phyloP scores from a whole-genome alignment of 2,113 vertebrate genomes.

The Rhineura floridana region DNA sequence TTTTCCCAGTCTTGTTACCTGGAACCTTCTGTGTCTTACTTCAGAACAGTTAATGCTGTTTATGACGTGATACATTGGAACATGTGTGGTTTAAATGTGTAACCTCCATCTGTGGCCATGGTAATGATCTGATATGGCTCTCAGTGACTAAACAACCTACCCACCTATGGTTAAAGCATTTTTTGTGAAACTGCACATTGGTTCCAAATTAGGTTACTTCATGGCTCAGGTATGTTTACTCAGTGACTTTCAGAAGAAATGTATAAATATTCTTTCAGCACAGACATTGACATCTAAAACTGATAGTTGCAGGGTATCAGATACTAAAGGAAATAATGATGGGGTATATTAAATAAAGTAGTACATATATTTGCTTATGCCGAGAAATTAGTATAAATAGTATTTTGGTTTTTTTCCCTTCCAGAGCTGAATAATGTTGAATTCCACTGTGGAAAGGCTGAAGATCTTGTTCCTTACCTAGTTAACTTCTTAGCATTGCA shows the following conservation, averaged over 20 bases:
- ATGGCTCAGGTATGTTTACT: too few relatives aligned
- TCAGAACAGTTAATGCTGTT: neutral
- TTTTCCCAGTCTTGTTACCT: too few relatives aligned
- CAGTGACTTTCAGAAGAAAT: too few relatives aligned
- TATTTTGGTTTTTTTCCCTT: neutral
- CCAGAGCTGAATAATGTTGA: constrained; percentile 88
- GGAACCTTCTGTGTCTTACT: too few relatives aligned
- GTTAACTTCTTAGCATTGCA: constrained; percentile 82
- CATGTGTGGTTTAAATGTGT: too few relatives aligned
- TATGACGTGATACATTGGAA: neutral
- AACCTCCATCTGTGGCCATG: too few relatives aligned
- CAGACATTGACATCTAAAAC: neutral
- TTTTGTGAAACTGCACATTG: neutral
- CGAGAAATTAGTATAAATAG: neutral
- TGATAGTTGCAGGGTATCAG: neutral
- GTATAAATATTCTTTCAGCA: neutral
- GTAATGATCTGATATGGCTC: too few relatives aligned
- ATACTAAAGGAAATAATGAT: neutral
- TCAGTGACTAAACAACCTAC: neutral
- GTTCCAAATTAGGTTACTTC: neutral
- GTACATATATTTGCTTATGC: neutral
- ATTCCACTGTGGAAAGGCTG: constrained; percentile 93
- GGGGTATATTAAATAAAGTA: neutral
- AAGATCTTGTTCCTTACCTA: constrained; percentile 89
- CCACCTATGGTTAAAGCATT: neutral